These are phyloP conservation scores for Phoeniculus purpureus DNA, from an alignment of 2,797 vertebrate species.

Conservation along the genomic window DNA sequence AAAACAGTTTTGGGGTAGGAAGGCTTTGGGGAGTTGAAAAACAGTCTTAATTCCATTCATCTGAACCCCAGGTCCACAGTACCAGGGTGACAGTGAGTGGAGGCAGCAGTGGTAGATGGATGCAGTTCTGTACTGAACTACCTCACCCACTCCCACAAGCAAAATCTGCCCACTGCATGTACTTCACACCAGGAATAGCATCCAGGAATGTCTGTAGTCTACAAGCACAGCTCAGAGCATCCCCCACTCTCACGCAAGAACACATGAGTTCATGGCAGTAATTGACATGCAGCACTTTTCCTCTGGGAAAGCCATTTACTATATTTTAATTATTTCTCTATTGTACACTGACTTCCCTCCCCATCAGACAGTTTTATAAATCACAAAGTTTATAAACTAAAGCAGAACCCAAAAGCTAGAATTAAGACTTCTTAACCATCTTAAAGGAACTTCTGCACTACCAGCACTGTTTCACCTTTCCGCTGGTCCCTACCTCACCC, in stretches of 20 bases:
- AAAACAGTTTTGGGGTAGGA: not conserved
- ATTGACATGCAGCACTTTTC: not conserved
- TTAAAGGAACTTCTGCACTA: not conserved
- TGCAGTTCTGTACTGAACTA: not conserved
- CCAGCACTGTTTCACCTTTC: not conserved
- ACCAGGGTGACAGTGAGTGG: not conserved
- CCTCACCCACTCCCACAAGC: not conserved
- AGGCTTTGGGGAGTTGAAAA: not conserved
- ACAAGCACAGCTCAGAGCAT: not conserved
- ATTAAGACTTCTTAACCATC: not conserved
- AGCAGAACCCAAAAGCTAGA: not conserved
- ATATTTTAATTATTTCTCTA: not conserved
- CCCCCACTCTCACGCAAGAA: accelerated
- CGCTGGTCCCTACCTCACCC: not conserved
- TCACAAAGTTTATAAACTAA: not conserved
- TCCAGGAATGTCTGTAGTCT: not conserved
- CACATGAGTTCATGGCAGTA: not conserved
- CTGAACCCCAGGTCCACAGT: not conserved
- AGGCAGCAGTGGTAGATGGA: not conserved
- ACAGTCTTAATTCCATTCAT: accelerated
- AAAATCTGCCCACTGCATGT: not conserved
- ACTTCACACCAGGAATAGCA: not conserved
- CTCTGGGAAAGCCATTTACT: not conserved
- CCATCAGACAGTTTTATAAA: not conserved
- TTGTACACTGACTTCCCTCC: not conserved